A percentile compares a stretch with the other conserved stretches of the same genome.
Conservation (phyloP, 2,113 vertebrate genomes). For the Alethe castanea region DNA sequence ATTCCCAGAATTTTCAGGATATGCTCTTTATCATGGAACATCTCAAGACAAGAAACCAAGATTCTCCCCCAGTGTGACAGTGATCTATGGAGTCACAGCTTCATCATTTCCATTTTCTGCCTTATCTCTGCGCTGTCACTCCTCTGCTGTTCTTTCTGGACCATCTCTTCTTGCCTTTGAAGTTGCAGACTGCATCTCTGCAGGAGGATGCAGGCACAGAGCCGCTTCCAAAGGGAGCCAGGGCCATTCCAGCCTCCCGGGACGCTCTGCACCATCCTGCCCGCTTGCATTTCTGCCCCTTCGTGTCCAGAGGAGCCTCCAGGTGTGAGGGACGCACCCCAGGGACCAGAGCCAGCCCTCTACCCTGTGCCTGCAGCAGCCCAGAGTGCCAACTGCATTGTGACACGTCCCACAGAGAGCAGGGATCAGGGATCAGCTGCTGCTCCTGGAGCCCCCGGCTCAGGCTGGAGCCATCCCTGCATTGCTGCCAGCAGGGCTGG, state of each 20-base stretch:
- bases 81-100: neutral
- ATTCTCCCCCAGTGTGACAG: neutral
- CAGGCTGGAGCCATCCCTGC: neutral
- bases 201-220: constrained; percentile 16
- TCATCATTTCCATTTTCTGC: constrained; percentile 16
- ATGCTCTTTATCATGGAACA: neutral
- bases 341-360: neutral
- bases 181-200: constrained; percentile 57
- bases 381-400: neutral
- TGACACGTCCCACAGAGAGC: accelerated
- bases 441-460: neutral
- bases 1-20: constrained; percentile 12
- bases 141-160: constrained; percentile 19
- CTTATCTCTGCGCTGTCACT: neutral
- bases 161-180: constrained; percentile 59
- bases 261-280: neutral
- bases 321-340: neutral
- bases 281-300: neutral
- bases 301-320: neutral
- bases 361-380: neutral
- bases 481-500: neutral
- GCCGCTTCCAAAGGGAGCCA: neutral
- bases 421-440: neutral
- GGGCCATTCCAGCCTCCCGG: neutral
- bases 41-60: constrained; percentile 20